Evolutionary conservation across 1,140 invertebrate species (phyloP).

Genomic region (Muscidifurax raptorellus): DNA sequence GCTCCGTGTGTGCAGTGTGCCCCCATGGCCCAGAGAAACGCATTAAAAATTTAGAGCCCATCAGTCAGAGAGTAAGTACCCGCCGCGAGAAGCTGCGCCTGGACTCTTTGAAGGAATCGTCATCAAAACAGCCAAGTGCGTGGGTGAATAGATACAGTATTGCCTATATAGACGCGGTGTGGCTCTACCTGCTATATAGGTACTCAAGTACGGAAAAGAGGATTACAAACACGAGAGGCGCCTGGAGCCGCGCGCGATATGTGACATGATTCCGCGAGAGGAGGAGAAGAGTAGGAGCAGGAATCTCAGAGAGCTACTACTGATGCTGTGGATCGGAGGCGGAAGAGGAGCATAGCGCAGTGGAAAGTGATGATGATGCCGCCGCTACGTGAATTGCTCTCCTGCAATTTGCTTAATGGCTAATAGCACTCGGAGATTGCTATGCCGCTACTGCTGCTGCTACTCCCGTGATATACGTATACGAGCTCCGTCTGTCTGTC

Average conservation of each 20-base stretch:
- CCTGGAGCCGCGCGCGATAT: conserved; percentile 29
- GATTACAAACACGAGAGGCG: neutral
- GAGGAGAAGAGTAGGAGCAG: neutral
- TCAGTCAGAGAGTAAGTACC: neutral
- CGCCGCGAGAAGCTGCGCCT: neutral
- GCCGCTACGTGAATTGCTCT: neutral
- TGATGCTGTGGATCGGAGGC: neutral
- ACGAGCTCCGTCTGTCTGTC: neutral
- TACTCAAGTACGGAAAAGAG: neutral
- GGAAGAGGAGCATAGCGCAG: neutral
- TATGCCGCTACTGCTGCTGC: no score
- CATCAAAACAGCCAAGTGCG: conserved; percentile 10
- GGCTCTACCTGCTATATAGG: neutral
- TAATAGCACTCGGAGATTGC: conserved; percentile 14
- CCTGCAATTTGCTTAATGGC: conserved; percentile 41
- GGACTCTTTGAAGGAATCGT: neutral
- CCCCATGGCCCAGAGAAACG: conserved; percentile 51
- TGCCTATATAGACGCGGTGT: neutral
- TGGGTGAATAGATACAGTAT: neutral
- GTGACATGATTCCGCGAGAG: conserved; percentile 33
- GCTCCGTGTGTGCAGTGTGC: conserved; percentile 16
- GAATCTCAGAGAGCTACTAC: conserved; percentile 1
- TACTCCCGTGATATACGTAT: neutral
- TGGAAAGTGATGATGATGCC: conserved; percentile 3
- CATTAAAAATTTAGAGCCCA: conserved; percentile 45